Base-by-base conservation (phyloP, 1,140 invertebrate genomes). In the Trichomalopsis sarcophagae region DNA sequence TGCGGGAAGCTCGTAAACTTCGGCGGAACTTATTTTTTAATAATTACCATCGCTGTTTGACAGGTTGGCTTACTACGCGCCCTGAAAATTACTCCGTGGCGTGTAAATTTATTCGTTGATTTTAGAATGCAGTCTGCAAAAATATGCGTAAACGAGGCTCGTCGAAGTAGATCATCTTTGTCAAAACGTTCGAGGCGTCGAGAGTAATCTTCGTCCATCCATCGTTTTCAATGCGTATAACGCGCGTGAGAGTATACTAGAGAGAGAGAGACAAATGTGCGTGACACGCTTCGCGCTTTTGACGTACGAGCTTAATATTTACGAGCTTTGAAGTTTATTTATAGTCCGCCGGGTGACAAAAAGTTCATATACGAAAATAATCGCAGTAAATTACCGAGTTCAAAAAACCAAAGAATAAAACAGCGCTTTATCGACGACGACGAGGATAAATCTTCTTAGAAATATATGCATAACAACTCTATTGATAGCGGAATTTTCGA, bases 261-360 rank as follows among this genome's bases (percentile, higher is more conserved):
- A 44, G 21, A 5, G 55, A 4, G 55, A 5, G 55, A 62, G 68
- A 81, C 23, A 81, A 75, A 40, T 36, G 82, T 44, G 47, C 14
- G 69, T 62, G 55, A 55, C 27, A 33, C 44, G 30, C 40, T 62
- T 81, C 33, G 7, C 27, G 30, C 30, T 82, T 83, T 77, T 73
- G 80, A 82, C 40, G 68, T 78, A 71, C n/a, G 74, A 81, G 23
- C 81, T 76, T 82, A 50, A 78, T 85, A 85, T 85, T 85, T 85
- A 82, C 33, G 40, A 68, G 13, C 21, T 33, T 69, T 44, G 36
- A 75, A 66, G n/a, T 71, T 82, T 85, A 85, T 85, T 85, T 85
- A 81, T 77, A 44, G 50, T 17, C 3, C 50, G 44, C 3, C 47
- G 14, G 30, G 55, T 62, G n/a, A 27, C 13, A 55, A 71, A 81